A percentile compares a stretch with the other conserved stretches of the same genome.
Evolutionary conservation across 2,797 vertebrate genomes (phyloP).

Genomic region (Sebastes kiyomatsui): DNA sequence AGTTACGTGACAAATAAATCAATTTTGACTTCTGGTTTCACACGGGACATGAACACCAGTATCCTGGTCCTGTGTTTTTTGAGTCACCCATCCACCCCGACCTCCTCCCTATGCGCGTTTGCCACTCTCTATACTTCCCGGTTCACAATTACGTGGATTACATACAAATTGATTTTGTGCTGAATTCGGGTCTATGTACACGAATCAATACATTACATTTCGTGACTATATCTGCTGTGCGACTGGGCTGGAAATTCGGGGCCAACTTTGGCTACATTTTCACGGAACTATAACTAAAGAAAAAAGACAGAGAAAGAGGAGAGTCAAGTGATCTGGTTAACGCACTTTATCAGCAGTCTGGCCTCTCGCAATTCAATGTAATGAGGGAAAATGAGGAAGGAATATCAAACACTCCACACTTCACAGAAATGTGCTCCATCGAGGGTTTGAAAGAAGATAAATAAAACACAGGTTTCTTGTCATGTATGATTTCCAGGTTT

Average conservation of each 20-base stretch:
- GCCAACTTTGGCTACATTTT: not conserved
- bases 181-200: too few relatives aligned
- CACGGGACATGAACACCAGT: too few relatives aligned
- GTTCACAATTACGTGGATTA: too few relatives aligned
- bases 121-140: too few relatives aligned
- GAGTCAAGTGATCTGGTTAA: not conserved
- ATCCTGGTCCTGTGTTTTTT: too few relatives aligned
- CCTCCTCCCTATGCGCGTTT: too few relatives aligned
- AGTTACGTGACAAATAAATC: too few relatives aligned
- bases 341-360: not conserved
- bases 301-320: not conserved
- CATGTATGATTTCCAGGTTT: conserved; percentile 7
- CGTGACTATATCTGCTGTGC: too few relatives aligned
- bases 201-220: too few relatives aligned
- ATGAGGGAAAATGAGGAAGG: conserved; percentile 11
- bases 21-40: too few relatives aligned
- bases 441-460: not conserved
- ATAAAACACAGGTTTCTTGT: not conserved
- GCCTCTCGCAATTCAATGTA: not conserved
- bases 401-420: conserved; percentile 9
- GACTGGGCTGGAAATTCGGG: not conserved
- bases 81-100: fast-evolving
- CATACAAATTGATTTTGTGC: too few relatives aligned
- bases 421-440: not conserved
- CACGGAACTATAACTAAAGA: not conserved